Base-by-base conservation (phyloP, 1,140 invertebrate species). In the Dryas iulia region DNA sequence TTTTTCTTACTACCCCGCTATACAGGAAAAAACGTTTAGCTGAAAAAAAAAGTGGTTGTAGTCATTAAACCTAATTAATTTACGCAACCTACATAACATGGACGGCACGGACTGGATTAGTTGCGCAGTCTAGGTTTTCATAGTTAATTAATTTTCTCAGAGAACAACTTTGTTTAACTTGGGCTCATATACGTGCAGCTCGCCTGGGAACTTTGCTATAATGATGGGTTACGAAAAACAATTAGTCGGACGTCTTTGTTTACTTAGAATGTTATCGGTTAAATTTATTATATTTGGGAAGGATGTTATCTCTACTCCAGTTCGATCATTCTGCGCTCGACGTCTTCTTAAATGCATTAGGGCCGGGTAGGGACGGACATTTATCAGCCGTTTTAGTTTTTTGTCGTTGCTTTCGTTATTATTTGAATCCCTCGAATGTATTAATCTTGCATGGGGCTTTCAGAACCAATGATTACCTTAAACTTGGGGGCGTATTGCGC, bases 281-380 rank as follows among this genome's bases (percentile, higher is more conserved):
- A 88, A 86, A 90, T 90, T 91, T 91, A 89, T 91, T 88, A 83
- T 91, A 82, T 90, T 89, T 89, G 83, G 82, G 74, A 80, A 81
- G 82, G 82, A 79, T 82, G 79, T 89, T 90, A 91, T 90, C 87
- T 81, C 62, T 69, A 62, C 54, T 59, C 59, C 35, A 76, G 68
- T 81, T 81, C 81, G 83, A 87, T 89, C 75, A 76, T 76, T 73
- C 61, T 61, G 73, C 73, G 66, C 76, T 64, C 81, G 76, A 74
- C 75, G 73, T 77, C 74, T 76, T 78, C 77, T 72, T 73, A 77
- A 76, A 75, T 78, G 61, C 78, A 79, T 81, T 69, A 76, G 69
- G 73, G 69, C 69, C 89, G 89, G 89, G 86, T 90, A 89, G 79
- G 79, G 56, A 75, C 74, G 73, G 81, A 78, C 84, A 78, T 91